Conservation (phyloP, 2,113 vertebrate genomes). For the Grantiella picta region DNA sequence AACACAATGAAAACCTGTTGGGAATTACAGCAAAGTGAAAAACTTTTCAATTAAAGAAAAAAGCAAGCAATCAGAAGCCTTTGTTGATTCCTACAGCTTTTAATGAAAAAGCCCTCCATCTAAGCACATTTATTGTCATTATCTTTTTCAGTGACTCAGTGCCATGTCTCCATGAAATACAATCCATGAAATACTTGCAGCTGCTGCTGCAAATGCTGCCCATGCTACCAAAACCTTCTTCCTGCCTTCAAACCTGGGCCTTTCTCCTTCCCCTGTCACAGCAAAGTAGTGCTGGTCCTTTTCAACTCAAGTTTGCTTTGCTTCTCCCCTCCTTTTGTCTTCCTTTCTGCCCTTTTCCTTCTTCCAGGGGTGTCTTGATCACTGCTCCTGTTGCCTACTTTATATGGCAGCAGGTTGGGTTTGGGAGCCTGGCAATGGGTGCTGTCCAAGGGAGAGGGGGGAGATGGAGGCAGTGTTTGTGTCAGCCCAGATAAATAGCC, state of each 20-base stretch:
- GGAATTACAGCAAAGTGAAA: not conserved
- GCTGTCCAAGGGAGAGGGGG: not conserved
- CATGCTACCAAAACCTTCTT: not conserved
- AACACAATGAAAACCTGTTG: not conserved
- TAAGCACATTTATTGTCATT: not conserved
- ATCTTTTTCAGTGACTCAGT: not conserved
- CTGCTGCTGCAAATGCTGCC: not conserved
- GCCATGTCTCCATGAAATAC: not conserved
- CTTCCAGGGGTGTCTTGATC: not conserved
- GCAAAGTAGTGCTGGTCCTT: not conserved
- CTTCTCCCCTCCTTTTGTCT: not conserved
- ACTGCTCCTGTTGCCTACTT: not conserved
- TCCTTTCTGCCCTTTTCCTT: not conserved
- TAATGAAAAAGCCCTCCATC: not conserved
- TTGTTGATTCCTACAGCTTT: not conserved
- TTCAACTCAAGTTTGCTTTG: not conserved
- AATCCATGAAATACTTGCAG: not conserved
- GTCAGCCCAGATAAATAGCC: not conserved
- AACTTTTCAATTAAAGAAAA: not conserved
- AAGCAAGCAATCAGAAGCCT: not conserved
- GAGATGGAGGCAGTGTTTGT: accelerated
- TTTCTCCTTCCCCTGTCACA: not conserved
- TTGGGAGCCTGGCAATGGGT: not conserved
- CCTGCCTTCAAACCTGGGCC: accelerated
- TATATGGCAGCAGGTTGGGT: accelerated